Evolutionary conservation across 2,113 vertebrate genomes (phyloP).

Genomic region (Tricholaema leucomelas): DNA sequence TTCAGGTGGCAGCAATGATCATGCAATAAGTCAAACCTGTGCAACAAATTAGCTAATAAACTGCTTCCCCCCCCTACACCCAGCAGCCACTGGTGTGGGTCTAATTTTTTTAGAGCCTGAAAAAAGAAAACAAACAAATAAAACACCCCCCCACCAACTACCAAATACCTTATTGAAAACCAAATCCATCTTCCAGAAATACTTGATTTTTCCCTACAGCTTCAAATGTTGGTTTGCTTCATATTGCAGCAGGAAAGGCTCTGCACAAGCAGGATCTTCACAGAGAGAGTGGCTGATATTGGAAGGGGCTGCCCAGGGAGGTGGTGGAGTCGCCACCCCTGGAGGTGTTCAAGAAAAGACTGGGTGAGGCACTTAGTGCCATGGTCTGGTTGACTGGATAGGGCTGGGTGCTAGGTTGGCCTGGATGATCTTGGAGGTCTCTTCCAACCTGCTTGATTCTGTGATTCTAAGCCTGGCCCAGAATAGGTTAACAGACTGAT

Average conservation of each 20-base stretch:
- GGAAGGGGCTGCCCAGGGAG: no score
- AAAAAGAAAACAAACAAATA: background rate
- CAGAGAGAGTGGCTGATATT: no score
- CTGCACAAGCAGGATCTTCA: background rate
- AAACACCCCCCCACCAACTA: background rate
- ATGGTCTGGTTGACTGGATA: no score
- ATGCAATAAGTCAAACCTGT: background rate
- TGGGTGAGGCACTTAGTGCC: no score
- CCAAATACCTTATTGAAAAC: background rate
- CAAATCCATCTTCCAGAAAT: background rate
- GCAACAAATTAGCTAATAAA: background rate
- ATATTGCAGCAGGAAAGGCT: background rate
- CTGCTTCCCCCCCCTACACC: background rate
- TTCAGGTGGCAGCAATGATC: background rate
- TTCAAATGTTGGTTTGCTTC: background rate
- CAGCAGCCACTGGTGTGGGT: background rate
- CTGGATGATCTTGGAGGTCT: no score
- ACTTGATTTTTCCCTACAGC: background rate
- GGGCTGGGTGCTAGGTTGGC: no score
- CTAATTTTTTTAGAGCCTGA: background rate
- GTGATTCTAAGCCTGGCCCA: background rate
- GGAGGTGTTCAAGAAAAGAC: no score
- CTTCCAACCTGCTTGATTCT: no score
- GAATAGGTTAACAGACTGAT: fast-evolving
- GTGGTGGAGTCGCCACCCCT: no score